Conservation (phyloP, 2,888 invertebrate species). For the Syritta pipiens region DNA sequence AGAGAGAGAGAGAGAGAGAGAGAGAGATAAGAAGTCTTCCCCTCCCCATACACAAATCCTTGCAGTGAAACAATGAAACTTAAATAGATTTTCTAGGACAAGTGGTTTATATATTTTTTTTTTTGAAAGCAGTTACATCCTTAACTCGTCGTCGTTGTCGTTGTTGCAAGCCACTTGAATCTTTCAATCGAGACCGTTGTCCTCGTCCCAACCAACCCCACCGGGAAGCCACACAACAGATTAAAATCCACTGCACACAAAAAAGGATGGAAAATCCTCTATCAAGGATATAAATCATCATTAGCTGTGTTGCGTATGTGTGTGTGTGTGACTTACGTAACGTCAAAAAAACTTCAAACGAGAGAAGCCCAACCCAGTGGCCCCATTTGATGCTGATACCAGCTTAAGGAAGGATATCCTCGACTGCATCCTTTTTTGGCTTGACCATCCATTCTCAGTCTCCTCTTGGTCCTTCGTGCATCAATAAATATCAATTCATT, state of each 20-base stretch:
- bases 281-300: conserved; percentile 38
- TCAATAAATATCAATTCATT: conserved; percentile 59
- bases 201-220: too few relatives aligned
- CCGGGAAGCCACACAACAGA: too few relatives aligned
- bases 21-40: neutral
- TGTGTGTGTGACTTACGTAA: conserved; percentile 1
- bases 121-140: conserved; percentile 45
- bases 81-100: conserved; percentile 63
- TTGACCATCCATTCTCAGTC: conserved; percentile 43
- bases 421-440: too few relatives aligned
- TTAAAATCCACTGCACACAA: conserved; percentile 28
- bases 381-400: too few relatives aligned
- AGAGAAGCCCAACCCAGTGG: too few relatives aligned
- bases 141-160: conserved; percentile 24
- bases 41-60: neutral
- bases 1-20: too few relatives aligned
- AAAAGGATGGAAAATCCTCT: conserved; percentile 1
- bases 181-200: neutral
- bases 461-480: conserved; percentile 27
- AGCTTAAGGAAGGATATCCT: too few relatives aligned
- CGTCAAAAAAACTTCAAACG: too few relatives aligned
- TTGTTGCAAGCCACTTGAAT: neutral
- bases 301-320: conserved; percentile 2
- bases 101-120: conserved; percentile 60
- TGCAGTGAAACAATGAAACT: conserved; percentile 50